phyloP scores from a whole-genome alignment of 1,140 invertebrate genomes.

The Lucilia cuprina region DNA sequence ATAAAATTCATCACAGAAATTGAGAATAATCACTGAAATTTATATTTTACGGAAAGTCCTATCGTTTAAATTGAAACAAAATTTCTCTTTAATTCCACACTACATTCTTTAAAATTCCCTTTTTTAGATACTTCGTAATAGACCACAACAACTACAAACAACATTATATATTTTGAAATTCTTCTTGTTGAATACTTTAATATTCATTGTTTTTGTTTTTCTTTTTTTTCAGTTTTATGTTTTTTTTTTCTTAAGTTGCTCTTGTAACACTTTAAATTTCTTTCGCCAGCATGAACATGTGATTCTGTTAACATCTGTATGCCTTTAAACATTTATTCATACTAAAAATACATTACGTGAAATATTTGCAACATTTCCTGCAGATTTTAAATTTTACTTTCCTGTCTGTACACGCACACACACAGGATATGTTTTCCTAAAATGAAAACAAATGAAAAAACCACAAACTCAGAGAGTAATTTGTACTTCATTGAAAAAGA shows the following conservation, averaged over 20 bases:
- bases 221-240: neutral
- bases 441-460: neutral
- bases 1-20: too few species aligned
- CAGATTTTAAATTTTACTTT: constrained; percentile 19
- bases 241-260: neutral
- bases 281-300: neutral
- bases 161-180: neutral
- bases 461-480: constrained; percentile 10
- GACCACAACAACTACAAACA: neutral
- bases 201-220: neutral
- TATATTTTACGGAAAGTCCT: too few species aligned
- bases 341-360: constrained; percentile 1
- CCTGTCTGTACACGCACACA: neutral
- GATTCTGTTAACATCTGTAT: constrained; percentile 27
- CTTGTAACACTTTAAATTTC: neutral
- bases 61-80: too few species aligned
- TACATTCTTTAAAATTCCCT: too few species aligned
- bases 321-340: constrained; percentile 17
- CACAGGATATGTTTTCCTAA: neutral
- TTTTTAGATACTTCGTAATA: too few species aligned
- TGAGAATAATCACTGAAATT: too few species aligned
- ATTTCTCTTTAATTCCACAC: too few species aligned
- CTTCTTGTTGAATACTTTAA: neutral
- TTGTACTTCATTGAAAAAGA: too few species aligned
- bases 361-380: constrained; percentile 27